Evolutionary conservation across 2,113 vertebrate genomes (phyloP), one percentile per base, ranked within the genome.

Genomic region (Ammodytes dubius): DNA sequence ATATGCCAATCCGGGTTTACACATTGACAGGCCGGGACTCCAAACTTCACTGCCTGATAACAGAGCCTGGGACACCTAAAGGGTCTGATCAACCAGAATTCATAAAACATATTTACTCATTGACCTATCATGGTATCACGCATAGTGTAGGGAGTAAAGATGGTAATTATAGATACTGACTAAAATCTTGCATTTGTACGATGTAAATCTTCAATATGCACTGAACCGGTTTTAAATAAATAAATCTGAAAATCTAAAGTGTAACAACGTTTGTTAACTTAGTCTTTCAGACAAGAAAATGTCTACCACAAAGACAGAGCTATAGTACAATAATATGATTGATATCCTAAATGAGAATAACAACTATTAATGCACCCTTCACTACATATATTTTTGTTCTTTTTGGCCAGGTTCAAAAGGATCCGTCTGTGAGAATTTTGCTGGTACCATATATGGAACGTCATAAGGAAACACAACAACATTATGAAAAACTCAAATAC

Each of bases 1-100:
- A 81, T 65, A 74, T 85, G 65, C 70, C 73, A 45, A 60, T 57
- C 47, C 15, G 11, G 71, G 85, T 69, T 87, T 82, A 91, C 71
- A 66, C 64, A 70, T 84, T 86, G 46, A 85, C 79, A 79, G 81
- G 9, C 70, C 45, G 13, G 12, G 45, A 70, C 47, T 72, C 7
- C 71, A 49, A 63, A 37, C 79, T 49, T 45, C 35, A 53, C 69
- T 40, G 15, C 59, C 11, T 63, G 3, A 4, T 40, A 12, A 5
- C n/a, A 17, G 12, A 49, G 2, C 4, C 3, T 19, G 54, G 39
- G 4, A n/a, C 8, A 35, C 57, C 46, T 56, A 45, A 66, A 75
- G 15, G 37, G 12, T 8, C 11, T 64, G 43, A 12, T 67, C 52
- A 6, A 42, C 6, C n/a, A 2, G 42, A 56, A n/a, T 17, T 1